Base-by-base conservation (phyloP, 2,113 vertebrate species). In the Calyptommatus sinebrachiatus region DNA sequence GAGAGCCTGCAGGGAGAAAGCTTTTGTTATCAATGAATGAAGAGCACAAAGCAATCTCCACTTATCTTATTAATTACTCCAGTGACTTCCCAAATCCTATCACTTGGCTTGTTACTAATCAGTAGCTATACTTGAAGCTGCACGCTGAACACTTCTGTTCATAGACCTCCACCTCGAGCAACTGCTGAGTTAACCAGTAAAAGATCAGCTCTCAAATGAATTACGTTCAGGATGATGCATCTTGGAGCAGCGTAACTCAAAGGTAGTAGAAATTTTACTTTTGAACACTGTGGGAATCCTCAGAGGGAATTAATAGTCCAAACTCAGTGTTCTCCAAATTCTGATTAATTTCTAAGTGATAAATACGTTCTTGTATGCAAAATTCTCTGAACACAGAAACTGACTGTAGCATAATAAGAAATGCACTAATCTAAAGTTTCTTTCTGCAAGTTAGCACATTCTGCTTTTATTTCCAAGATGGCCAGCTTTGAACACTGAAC, bases 61-160 rank as follows among this genome's bases (percentile, higher is more conserved):
- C 80, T 92, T 93, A 91, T 93, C 92, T 93, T 88, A 81, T 88
- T 92, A 93, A 93, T 92, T 93, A 91, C 87, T 89, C 76, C 79
- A 89, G 73, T 84, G 86, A 76, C 80, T 91, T 87, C 86, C 83
- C 85, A 92, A 88, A 93, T 92, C 90, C 89, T 88, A 90, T 89
- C 86, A 87, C 67, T 83, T 84, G 78, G 79, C 78, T 88, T 90
- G 76, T 88, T 88, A 91, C 84, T 91, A 90, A 93, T 93, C 90
- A 91, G 91, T 86, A 72, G 81, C 80, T 84, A 80, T 5, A 84
- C 66, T 81, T 84, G 84, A 87, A 81, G 74, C 82, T 71, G 80
- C 65, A 86, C 77, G 74, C 80, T 72, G 77, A 61, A 84, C 69
- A 77, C 72, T 78, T 88, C 79, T 88, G 86, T 91, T 91, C 88